These are phyloP conservation scores for Netelia inedita DNA, from an alignment of 2,888 invertebrate species.

Conservation along the genomic window DNA sequence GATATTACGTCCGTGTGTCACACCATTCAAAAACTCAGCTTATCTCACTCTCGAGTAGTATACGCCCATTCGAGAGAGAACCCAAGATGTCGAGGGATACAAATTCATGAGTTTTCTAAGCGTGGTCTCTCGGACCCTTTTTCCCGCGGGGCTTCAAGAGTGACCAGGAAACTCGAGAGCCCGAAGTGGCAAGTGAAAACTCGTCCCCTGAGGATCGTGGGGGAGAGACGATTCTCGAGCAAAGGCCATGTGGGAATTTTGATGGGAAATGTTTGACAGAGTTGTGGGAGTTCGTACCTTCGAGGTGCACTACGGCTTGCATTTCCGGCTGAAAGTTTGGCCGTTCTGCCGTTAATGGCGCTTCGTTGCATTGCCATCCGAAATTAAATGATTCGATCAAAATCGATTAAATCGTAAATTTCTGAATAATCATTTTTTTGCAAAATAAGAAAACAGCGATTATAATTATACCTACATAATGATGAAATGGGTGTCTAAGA, in stretches of 20 bases:
- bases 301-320: not conserved
- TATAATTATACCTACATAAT: not conserved
- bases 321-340: slow-evolving; percentile 20
- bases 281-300: slow-evolving; percentile 1
- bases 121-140: not conserved
- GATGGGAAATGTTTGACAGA: slow-evolving; percentile 46
- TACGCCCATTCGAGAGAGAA: not conserved
- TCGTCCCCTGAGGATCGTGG: not conserved
- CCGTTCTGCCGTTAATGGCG: not conserved
- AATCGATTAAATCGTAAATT: not conserved
- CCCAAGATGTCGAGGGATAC: slow-evolving; percentile 4
- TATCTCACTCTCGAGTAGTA: not conserved
- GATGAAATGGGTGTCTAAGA: not conserved
- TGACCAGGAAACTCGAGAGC: slow-evolving; percentile 46
- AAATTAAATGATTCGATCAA: not conserved
- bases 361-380: not conserved
- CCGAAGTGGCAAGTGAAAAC: slow-evolving; percentile 54
- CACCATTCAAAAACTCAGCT: slow-evolving; percentile 12
- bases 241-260: slow-evolving; percentile 33
- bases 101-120: slow-evolving; percentile 27
- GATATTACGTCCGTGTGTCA: slow-evolving; percentile 28
- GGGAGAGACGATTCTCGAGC: not conserved
- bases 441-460: not conserved
- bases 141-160: slow-evolving; percentile 21
- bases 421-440: not conserved